phyloP scores from a whole-genome alignment of 2,113 vertebrate species.

The Octodon degus region DNA sequence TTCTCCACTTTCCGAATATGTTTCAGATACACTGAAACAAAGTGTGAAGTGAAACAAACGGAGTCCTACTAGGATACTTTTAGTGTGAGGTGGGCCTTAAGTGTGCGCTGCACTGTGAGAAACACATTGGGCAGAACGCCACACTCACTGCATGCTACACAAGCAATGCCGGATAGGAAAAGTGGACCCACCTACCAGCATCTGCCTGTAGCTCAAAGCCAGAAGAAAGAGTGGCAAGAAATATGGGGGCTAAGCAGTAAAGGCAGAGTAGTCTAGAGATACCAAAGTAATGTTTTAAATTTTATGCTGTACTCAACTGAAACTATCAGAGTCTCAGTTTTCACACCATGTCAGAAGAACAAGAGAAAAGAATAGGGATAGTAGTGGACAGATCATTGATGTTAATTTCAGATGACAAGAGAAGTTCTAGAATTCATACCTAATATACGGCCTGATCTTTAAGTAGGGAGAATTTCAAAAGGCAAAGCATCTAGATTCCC shows the following conservation, averaged over 20 bases:
- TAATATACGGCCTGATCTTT: background rate
- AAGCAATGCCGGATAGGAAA: background rate
- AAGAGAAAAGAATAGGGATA: background rate
- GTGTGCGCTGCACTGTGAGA: background rate
- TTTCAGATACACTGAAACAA: background rate
- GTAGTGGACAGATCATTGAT: background rate
- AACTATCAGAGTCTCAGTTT: background rate
- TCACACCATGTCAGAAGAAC: background rate
- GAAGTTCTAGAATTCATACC: background rate
- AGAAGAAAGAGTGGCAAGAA: background rate
- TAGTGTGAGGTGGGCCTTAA: background rate
- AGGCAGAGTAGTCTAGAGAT: background rate
- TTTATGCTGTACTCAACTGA: background rate
- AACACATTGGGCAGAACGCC: accelerated
- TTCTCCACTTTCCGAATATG: background rate
- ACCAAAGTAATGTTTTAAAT: background rate
- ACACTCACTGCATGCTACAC: background rate
- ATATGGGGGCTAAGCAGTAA: background rate
- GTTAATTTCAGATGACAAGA: background rate
- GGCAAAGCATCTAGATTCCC: background rate
- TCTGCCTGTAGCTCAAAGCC: background rate
- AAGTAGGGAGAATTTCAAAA: background rate
- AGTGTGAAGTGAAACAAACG: background rate
- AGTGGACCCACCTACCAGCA: accelerated
- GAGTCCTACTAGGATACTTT: background rate